Conservation (phyloP, 2,797 vertebrate species). For the Leptatherina wallacei region DNA sequence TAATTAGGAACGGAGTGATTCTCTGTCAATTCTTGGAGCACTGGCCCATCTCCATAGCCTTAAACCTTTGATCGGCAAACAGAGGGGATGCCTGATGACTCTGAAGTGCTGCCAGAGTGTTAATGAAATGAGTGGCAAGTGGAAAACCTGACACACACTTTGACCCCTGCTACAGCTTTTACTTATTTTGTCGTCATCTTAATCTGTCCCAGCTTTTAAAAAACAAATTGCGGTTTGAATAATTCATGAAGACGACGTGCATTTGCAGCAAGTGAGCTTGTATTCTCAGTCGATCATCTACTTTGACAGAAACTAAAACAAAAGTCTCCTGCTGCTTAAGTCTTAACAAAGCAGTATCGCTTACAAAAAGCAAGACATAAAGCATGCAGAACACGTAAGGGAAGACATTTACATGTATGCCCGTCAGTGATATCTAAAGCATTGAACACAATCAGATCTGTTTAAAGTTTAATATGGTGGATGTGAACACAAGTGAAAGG, state of each 20-base stretch:
- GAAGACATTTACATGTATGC: neutral
- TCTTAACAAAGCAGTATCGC: conserved; percentile 50
- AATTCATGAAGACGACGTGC: conserved; percentile 70
- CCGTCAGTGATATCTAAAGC: conserved; percentile 4
- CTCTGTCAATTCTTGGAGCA: conserved; percentile 27
- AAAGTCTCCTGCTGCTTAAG: conserved; percentile 30
- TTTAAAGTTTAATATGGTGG: conserved; percentile 2
- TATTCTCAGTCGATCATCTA: conserved; percentile 66
- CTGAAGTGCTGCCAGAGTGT: conserved; percentile 50
- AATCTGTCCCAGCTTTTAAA: conserved; percentile 61
- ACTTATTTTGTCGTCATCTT: conserved; percentile 51
- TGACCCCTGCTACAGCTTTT: conserved; percentile 38
- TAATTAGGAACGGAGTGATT: conserved; percentile 65
- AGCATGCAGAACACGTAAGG: conserved; percentile 11
- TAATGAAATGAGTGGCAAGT: conserved; percentile 54
- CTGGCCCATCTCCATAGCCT: conserved; percentile 34
- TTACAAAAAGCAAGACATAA: conserved; percentile 9
- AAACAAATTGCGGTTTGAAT: conserved; percentile 66
- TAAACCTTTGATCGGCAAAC: conserved; percentile 67
- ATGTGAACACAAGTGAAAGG: conserved; percentile 13
- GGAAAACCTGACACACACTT: conserved; percentile 41
- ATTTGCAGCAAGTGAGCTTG: conserved; percentile 40
- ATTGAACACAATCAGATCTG: conserved; percentile 11
- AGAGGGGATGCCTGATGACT: conserved; percentile 45
- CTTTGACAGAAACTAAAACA: conserved; percentile 50